Evolutionary conservation across 1,140 invertebrate species (phyloP).

Genomic region (Melipona quadrifasciata): DNA sequence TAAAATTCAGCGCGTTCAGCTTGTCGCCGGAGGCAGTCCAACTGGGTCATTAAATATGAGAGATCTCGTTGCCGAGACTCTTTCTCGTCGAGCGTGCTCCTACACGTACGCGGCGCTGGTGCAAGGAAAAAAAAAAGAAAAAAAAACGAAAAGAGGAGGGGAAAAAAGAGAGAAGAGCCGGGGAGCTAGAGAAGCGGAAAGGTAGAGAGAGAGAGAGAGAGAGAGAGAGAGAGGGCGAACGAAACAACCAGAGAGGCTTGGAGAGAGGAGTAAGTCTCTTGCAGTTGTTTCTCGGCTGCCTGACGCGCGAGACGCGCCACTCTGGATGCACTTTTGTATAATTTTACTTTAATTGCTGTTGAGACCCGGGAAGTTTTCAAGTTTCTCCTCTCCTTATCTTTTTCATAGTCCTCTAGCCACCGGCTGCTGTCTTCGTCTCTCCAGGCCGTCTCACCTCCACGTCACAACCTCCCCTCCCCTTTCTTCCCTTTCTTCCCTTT

Average conservation of each 20-base stretch:
- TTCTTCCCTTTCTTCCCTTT: constrained; percentile 33
- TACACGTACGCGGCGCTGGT: constrained; percentile 26
- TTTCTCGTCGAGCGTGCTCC: constrained; percentile 10
- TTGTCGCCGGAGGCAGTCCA: constrained; percentile 69
- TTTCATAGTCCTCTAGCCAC: constrained; percentile 13
- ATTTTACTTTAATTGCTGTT: constrained; percentile 78
- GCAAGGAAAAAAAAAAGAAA: background rate
- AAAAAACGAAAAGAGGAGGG: background rate
- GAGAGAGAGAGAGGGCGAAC: background rate
- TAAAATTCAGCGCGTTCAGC: constrained; percentile 74
- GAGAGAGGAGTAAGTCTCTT: constrained; percentile 36
- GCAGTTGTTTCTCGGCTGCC: constrained; percentile 65
- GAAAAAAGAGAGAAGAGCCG: background rate
- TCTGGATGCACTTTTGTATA: constrained; percentile 74
- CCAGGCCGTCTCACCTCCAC: background rate
- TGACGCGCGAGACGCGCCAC: constrained; percentile 61
- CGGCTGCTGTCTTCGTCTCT: background rate
- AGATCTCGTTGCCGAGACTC: constrained; percentile 66
- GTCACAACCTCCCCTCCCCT: constrained; percentile 28
- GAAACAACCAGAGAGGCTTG: constrained; percentile 24
- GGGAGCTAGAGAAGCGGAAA: background rate
- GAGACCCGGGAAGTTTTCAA: constrained; percentile 68
- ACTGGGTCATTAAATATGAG: constrained; percentile 77
- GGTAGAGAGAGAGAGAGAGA: background rate
- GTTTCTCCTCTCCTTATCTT: constrained; percentile 63